Conservation (phyloP, 1,140 invertebrate species). For the Hyles euphorbiae region DNA sequence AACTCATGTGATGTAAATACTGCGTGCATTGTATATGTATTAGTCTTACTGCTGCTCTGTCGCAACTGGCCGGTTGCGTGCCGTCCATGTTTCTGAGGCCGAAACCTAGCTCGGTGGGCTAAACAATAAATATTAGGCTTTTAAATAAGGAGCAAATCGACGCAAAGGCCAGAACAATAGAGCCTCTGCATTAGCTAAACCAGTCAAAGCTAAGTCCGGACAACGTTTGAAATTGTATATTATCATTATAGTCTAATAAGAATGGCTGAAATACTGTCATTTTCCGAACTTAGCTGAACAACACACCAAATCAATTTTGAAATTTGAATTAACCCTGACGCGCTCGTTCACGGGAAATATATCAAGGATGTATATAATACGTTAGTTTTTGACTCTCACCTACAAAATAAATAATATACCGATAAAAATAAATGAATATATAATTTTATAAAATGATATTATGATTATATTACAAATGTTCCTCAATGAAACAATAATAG, state of each 20-base stretch:
- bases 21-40: conserved; percentile 44
- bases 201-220: no score
- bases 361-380: no score
- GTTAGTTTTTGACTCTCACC: no score
- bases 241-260: no score
- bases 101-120: conserved; percentile 62
- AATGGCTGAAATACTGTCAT: no score
- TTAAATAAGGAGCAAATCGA: background rate
- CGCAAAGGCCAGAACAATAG: conserved; percentile 12
- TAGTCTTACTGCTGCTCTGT: conserved; percentile 61
- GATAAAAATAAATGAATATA: no score
- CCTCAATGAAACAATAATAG: no score
- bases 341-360: no score
- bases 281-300: no score
- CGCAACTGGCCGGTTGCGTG: conserved; percentile 49
- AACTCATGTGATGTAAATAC: conserved; percentile 26
- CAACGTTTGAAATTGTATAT: no score
- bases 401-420: no score
- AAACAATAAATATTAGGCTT: conserved; percentile 48
- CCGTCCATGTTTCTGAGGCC: conserved; percentile 63
- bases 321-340: background rate
- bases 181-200: no score
- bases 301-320: background rate
- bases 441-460: background rate
- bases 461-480: background rate